A percentile compares a stretch with the other conserved stretches of the same genome.
These are phyloP conservation scores for Leptestheria dahalacensis DNA, from an alignment of 1,140 invertebrate genomes.

Conservation along the genomic window DNA sequence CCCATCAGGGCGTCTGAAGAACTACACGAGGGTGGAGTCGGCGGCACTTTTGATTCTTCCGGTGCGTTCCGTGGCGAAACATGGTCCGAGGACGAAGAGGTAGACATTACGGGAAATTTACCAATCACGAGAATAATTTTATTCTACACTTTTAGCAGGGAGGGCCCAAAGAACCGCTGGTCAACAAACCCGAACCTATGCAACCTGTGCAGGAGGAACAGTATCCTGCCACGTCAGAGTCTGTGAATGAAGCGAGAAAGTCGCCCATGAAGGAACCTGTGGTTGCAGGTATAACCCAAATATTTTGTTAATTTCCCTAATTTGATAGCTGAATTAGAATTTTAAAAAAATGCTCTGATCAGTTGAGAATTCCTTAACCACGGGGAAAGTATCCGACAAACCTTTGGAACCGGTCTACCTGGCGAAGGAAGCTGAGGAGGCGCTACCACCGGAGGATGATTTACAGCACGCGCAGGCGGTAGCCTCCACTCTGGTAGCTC, in stretches of 20 bases:
- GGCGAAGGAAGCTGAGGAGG: background rate
- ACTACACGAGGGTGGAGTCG: conserved; percentile 52
- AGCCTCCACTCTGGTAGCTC: conserved; percentile 15
- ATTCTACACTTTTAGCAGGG: too few species aligned
- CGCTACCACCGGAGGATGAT: conserved; percentile 16
- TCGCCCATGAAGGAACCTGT: background rate
- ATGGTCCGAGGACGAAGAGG: conserved; percentile 15
- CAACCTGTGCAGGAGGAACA: background rate
- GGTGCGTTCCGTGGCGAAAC: conserved; percentile 49
- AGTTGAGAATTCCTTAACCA: background rate
- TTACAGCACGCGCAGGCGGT: conserved; percentile 18
- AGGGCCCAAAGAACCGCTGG: background rate
- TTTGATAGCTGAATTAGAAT: too few species aligned
- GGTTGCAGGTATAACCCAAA: too few species aligned
- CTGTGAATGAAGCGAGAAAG: background rate
- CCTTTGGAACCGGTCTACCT: background rate
- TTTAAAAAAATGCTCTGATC: too few species aligned
- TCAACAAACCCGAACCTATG: background rate
- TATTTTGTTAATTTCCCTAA: too few species aligned
- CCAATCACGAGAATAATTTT: too few species aligned
- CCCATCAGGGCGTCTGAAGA: conserved; percentile 47
- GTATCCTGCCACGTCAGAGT: background rate
- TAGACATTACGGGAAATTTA: too few species aligned
- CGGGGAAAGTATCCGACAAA: background rate
- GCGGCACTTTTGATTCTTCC: conserved; percentile 70